phyloP scores from a whole-genome alignment of 2,797 vertebrate genomes.

The Parotocinclus haroldoi region DNA sequence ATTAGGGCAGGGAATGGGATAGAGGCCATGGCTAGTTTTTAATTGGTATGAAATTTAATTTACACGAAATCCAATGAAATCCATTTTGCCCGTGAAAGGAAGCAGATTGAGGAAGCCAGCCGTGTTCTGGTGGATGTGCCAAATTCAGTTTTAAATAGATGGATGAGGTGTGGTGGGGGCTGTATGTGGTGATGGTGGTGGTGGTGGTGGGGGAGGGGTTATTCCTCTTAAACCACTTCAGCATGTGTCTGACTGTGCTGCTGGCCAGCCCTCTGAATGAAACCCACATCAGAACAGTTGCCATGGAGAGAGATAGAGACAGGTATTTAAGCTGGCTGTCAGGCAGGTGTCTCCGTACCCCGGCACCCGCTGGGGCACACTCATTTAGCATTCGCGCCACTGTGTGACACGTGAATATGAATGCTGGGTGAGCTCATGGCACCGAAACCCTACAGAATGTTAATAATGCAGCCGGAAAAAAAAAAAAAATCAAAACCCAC shows the following conservation, averaged over 20 bases:
- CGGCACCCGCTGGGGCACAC: neutral
- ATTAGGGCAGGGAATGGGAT: neutral
- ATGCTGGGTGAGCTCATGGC: constrained; percentile 11
- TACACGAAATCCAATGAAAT: neutral
- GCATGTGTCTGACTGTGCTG: constrained; percentile 17
- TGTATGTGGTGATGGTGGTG: too few relatives aligned
- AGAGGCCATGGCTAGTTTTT: neutral
- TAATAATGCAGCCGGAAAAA: constrained; percentile 15
- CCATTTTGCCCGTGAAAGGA: constrained; percentile 12
- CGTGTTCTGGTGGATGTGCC: constrained; percentile 10
- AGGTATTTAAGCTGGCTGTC: constrained; percentile 26
- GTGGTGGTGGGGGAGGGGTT: too few relatives aligned
- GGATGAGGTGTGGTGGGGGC: constrained; percentile 18
- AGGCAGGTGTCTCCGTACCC: constrained; percentile 24
- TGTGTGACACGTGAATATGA: constrained; percentile 20
- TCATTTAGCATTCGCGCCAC: constrained; percentile 27
- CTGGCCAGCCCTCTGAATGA: constrained; percentile 28
- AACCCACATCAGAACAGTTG: constrained; percentile 24
- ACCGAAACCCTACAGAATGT: constrained; percentile 7
- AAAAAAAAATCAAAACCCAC: constrained; percentile 32
- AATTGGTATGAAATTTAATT: neutral
- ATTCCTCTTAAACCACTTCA: constrained; percentile 38
- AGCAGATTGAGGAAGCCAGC: constrained; percentile 14
- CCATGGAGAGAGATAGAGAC: constrained; percentile 28
- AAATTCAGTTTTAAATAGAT: constrained; percentile 33